These are phyloP conservation scores for Malachius bipustulatus DNA, from an alignment of 2,888 invertebrate species.

Conservation along the genomic window DNA sequence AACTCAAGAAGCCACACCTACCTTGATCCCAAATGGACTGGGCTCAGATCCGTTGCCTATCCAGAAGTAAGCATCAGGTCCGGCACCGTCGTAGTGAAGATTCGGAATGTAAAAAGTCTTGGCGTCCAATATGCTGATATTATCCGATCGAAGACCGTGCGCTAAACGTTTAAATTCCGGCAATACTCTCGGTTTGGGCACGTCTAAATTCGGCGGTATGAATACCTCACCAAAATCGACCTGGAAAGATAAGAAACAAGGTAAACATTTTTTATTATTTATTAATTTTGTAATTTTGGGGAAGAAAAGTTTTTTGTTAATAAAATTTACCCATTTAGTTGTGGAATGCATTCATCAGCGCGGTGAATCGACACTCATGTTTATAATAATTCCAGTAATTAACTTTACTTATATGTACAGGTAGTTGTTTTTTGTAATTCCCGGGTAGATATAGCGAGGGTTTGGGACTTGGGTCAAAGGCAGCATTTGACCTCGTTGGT, in stretches of 20 bases:
- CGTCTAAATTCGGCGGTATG: conserved; percentile 63
- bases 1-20: no score
- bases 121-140: conserved; percentile 81
- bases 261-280: conserved; percentile 5
- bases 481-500: no score
- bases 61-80: conserved; percentile 89
- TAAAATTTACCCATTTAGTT: no score
- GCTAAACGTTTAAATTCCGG: conserved; percentile 80
- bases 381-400: no score
- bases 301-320: no score
- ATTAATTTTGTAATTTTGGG: conserved; percentile 11
- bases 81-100: conserved; percentile 82
- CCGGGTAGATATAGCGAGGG: no score
- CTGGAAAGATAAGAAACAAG: conserved; percentile 39
- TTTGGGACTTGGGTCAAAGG: no score
- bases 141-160: conserved; percentile 80
- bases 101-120: conserved; percentile 88
- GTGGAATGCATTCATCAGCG: no score
- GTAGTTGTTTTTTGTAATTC: no score
- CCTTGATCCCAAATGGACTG: conserved; percentile 68
- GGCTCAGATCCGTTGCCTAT: conserved; percentile 83
- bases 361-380: no score
- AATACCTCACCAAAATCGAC: conserved; percentile 82
- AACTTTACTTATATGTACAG: no score
- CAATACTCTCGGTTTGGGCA: conserved; percentile 67